Evolutionary conservation across 1,140 invertebrate species (phyloP).

Genomic region (Hyposmocoma kahamanoa): DNA sequence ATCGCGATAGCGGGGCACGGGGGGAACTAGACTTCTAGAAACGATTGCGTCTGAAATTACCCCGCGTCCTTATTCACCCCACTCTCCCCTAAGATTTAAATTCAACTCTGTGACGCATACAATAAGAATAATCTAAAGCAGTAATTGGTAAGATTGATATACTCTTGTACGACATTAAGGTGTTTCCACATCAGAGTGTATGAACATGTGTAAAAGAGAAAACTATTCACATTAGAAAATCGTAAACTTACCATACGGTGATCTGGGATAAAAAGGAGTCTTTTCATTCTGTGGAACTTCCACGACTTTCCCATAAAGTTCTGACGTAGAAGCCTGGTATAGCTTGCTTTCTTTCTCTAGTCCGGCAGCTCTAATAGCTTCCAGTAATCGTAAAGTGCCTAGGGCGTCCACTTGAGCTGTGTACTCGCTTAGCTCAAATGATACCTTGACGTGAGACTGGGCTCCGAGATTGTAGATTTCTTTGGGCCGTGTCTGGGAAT

Average conservation of each 20-base stretch:
- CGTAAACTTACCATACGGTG: constrained; percentile 93
- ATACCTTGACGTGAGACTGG: constrained; percentile 99
- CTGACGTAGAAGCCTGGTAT: constrained; percentile 99
- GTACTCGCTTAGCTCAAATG: constrained; percentile 98
- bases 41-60: no score
- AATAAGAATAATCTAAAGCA: no score
- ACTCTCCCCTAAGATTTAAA: no score
- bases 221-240: no score
- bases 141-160: no score
- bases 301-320: constrained; percentile 97
- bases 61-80: no score
- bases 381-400: constrained; percentile 95
- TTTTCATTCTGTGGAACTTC: constrained; percentile 98
- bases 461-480: constrained; percentile 99
- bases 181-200: no score
- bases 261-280: constrained; percentile 98
- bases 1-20: no score
- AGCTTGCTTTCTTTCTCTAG: constrained; percentile 91
- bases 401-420: constrained; percentile 98
- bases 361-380: constrained; percentile 95
- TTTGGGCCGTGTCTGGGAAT: constrained; percentile 81
- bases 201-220: no score
- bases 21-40: no score
- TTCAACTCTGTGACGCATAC: no score
- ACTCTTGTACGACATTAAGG: no score